Conservation (phyloP, 2,113 vertebrate species). For the Macrotis lagotis region DNA sequence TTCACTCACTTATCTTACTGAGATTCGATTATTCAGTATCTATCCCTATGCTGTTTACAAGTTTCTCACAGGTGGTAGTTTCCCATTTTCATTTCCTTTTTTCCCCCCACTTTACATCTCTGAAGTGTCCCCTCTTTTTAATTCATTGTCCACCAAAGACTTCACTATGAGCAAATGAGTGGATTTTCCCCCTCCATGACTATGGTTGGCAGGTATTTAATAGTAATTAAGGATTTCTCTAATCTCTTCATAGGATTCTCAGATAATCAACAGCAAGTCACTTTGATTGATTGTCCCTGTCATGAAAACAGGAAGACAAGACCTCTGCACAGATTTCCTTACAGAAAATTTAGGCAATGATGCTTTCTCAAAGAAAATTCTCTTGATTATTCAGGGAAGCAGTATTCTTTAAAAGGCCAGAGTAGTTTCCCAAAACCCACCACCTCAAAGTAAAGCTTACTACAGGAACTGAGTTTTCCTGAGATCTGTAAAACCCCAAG, state of each 20-base stretch:
- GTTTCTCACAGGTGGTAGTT: neutral
- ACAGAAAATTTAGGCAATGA: slow-evolving; percentile 69
- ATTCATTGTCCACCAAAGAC: slow-evolving; percentile 68
- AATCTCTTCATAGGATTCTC: slow-evolving; percentile 71
- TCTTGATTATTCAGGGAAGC: slow-evolving; percentile 72
- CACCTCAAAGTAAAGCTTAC: slow-evolving; percentile 67
- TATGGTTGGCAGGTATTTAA: slow-evolving; percentile 79
- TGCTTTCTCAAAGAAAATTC: slow-evolving; percentile 61
- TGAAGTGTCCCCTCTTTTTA: slow-evolving; percentile 68
- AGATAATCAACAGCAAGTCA: slow-evolving; percentile 78
- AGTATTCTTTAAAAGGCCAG: slow-evolving; percentile 66
- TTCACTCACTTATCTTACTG: neutral
- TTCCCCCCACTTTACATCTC: slow-evolving; percentile 67
- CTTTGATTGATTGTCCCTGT: slow-evolving; percentile 81
- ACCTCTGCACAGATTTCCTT: slow-evolving; percentile 73
- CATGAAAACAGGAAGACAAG: slow-evolving; percentile 72
- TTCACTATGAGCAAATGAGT: slow-evolving; percentile 70
- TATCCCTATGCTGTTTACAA: neutral
- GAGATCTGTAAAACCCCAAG: slow-evolving; percentile 69
- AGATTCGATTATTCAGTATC: neutral
- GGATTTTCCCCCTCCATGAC: slow-evolving; percentile 51
- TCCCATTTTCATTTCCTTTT: slow-evolving; percentile 15
- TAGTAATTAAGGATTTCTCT: slow-evolving; percentile 81
- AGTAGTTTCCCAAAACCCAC: slow-evolving; percentile 55
- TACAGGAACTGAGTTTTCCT: slow-evolving; percentile 72